These are phyloP conservation scores for Physeter macrocephalus DNA, from an alignment of 2,113 vertebrate genomes.

Conservation along the genomic window DNA sequence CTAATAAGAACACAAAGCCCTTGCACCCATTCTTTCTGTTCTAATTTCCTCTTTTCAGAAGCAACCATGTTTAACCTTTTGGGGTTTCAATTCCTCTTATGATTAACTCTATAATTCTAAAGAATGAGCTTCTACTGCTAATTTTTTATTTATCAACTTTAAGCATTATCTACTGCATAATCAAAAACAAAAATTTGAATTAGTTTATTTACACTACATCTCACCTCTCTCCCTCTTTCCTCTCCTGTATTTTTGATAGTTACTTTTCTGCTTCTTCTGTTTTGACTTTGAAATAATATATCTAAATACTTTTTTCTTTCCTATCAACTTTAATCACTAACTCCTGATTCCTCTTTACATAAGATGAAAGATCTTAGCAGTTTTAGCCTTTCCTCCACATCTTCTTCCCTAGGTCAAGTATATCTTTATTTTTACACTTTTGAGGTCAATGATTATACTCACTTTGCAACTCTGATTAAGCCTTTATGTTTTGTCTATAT, in stretches of 20 bases:
- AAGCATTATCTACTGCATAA: neutral
- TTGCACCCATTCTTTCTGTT: neutral
- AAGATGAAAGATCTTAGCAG: neutral
- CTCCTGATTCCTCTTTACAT: neutral
- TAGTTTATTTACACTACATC: neutral
- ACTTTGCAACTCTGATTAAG: neutral
- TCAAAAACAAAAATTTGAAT: neutral
- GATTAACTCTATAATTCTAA: neutral
- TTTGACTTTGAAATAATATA: neutral
- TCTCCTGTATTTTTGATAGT: neutral
- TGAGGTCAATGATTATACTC: neutral
- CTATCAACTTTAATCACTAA: neutral
- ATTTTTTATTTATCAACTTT: neutral
- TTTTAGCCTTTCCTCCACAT: neutral
- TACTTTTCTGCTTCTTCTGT: neutral
- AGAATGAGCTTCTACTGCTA: neutral
- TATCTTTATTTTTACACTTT: neutral
- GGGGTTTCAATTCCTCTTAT: neutral
- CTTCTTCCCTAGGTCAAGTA: neutral
- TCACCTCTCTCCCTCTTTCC: neutral
- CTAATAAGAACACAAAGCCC: neutral
- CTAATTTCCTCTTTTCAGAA: neutral
- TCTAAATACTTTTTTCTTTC: neutral
- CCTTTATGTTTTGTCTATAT: neutral
- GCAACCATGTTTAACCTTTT: neutral